Evolutionary conservation across 2,888 invertebrate species (phyloP).

Genomic region (Neoscelio sp.): DNA sequence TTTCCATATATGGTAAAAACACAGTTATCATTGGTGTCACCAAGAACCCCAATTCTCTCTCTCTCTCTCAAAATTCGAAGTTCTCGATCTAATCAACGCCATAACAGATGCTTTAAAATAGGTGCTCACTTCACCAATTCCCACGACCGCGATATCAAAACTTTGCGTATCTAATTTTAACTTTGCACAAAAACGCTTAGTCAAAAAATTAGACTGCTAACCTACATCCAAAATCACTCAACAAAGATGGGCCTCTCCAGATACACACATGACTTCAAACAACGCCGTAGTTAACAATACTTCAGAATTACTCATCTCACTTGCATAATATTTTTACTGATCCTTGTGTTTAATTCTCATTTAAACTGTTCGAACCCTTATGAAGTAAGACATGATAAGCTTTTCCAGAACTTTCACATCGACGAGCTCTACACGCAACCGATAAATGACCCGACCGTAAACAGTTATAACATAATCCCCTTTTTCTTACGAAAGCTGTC

Average conservation of each 20-base stretch:
- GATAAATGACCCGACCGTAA: conserved; percentile 14
- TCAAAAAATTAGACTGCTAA: conserved; percentile 41
- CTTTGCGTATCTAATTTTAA: neutral
- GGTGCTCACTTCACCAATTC: conserved; percentile 6
- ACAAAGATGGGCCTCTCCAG: neutral
- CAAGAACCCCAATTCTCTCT: neutral
- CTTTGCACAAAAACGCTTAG: conserved; percentile 12
- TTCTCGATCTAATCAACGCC: conserved; percentile 7
- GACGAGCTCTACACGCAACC: conserved; percentile 13
- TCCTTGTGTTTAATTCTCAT: neutral
- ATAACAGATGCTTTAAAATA: neutral
- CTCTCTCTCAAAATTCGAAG: neutral
- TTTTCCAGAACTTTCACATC: conserved; percentile 21
- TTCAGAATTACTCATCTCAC: conserved; percentile 13
- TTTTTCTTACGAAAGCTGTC: conserved; percentile 25
- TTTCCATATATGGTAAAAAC: neutral
- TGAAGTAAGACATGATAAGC: conserved; percentile 28
- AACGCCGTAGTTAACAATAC: conserved; percentile 39
- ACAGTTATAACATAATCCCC: conserved; percentile 35
- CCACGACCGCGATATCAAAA: conserved; percentile 21
- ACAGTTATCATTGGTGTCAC: conserved; percentile 8
- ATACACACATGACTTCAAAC: conserved; percentile 7
- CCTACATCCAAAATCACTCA: conserved; percentile 41
- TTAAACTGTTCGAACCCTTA: neutral
- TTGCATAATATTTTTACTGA: conserved; percentile 16